Base-by-base conservation (phyloP, 2,113 vertebrate species). In the Mungos mungo region DNA sequence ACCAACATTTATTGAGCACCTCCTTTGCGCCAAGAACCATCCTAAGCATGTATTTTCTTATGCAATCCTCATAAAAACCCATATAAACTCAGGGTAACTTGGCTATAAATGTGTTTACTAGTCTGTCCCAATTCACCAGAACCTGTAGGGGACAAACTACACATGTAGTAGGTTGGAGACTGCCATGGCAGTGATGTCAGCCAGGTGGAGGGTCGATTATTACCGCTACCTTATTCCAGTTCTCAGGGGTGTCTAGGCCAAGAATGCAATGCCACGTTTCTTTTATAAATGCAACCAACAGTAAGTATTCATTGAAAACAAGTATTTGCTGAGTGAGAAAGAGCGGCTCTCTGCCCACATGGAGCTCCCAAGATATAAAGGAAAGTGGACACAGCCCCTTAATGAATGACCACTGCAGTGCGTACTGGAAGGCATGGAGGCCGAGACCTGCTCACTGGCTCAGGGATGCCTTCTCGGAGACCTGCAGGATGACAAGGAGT, bases 101-200 rank as follows among this genome's bases (percentile, higher is more conserved):
- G 31, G 33, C 35, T 38, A 33, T 79, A 65, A 63, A 23, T 3
- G 11, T 5, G 41, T 14, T 81, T 86, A 35, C 29, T 83, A 33
- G 5, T 77, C 25, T 87, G 52, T 25, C 25, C 19, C 41, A 74
- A 29, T 77, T 8, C 35, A 33, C 35, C 19, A 25, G 31, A 76
- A 63, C 7, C 60, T 85, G 65, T 6, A 74, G 16, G 41, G 35
- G 33, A 80, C 31, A 8, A 45, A 86, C 18, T 68, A 45, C 2
- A 68, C 57, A 33, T 14, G 9, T 2, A 8, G 15, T 1, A 16
- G 23, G n/a, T 23, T 33, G 54, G 41, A 33, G 1, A 35, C 3
- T 1, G 23, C 12, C n/a, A 38, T 3, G 15, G 5, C 60, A 25
- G 4, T 5, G 47, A 33, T 7, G 0, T 45, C 60, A 27, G 15